Evolutionary conservation across 2,888 invertebrate genomes (phyloP).

Genomic region (Nematopogon swammerdamellus): DNA sequence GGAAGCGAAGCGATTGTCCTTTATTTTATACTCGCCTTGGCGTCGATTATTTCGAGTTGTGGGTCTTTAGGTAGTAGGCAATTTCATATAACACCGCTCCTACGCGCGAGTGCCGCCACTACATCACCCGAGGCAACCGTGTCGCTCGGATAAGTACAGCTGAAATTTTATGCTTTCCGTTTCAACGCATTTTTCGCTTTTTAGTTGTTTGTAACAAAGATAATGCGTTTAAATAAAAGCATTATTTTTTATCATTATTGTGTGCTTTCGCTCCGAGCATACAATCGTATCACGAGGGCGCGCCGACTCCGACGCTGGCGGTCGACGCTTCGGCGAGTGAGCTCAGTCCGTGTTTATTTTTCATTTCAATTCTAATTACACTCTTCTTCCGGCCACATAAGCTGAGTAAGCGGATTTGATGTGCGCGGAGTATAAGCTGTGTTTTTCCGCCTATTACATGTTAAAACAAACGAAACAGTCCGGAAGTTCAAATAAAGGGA

Average conservation of each 20-base stretch:
- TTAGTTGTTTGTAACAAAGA: too few relatives aligned
- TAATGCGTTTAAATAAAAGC: too few relatives aligned
- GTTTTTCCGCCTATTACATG: slow-evolving; percentile 47
- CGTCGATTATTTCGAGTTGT: neutral
- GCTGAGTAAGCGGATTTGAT: neutral
- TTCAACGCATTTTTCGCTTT: too few relatives aligned
- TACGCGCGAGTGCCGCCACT: too few relatives aligned
- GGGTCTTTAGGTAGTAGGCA: neutral
- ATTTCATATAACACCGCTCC: too few relatives aligned
- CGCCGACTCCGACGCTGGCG: too few relatives aligned
- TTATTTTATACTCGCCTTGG: neutral
- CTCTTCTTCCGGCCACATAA: neutral
- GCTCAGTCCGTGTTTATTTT: neutral
- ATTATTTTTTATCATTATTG: too few relatives aligned
- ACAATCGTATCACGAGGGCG: neutral
- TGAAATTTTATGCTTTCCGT: too few relatives aligned
- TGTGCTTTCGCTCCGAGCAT: neutral
- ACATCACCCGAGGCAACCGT: too few relatives aligned
- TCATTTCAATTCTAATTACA: neutral
- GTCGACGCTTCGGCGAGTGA: neutral
- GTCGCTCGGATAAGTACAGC: too few relatives aligned
- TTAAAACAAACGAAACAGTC: slow-evolving; percentile 45
- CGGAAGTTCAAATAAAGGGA: slow-evolving; percentile 48
- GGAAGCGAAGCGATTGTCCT: neutral
- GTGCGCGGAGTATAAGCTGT: slow-evolving; percentile 9